Conservation (phyloP, 2,888 invertebrate species). For the Auanema freiburgensis region DNA sequence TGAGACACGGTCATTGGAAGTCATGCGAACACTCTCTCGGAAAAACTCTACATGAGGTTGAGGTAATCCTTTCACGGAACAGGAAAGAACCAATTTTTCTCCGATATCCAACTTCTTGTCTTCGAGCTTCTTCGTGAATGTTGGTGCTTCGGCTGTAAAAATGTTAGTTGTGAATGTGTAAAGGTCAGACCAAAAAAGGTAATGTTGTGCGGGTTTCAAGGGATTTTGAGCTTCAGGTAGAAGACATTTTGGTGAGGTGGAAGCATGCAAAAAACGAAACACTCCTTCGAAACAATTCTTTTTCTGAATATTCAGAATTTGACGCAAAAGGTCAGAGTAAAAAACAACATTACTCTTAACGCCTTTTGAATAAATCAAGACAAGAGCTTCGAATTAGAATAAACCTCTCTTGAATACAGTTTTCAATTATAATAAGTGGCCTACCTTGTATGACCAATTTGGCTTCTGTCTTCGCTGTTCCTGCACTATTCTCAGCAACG, state of each 20-base stretch:
- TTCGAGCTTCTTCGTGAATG: slow-evolving; percentile 59
- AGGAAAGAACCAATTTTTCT: slow-evolving; percentile 60
- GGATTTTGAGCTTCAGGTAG: background rate
- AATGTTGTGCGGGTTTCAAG: background rate
- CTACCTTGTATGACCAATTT: slow-evolving; percentile 53
- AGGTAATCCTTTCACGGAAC: slow-evolving; percentile 60
- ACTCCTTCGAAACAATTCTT: too few species aligned
- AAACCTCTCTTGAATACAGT: too few species aligned
- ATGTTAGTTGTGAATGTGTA: slow-evolving; percentile 17
- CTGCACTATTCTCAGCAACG: slow-evolving; percentile 60
- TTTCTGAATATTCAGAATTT: too few species aligned
- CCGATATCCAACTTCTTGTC: slow-evolving; percentile 52
- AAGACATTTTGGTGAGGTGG: too few species aligned
- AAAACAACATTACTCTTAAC: too few species aligned
- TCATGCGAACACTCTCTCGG: slow-evolving; percentile 39
- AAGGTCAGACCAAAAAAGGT: background rate
- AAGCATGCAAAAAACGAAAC: too few species aligned
- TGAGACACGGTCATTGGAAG: slow-evolving; percentile 34
- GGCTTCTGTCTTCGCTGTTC: slow-evolving; percentile 54
- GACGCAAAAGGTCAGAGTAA: too few species aligned
- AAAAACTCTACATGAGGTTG: slow-evolving; percentile 62
- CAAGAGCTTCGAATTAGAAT: too few species aligned
- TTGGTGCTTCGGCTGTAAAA: slow-evolving; percentile 56
- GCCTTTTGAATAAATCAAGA: too few species aligned
- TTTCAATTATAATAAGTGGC: slow-evolving; percentile 3